Percentiles rank a stretch among this genome's conserved stretches.
These are phyloP conservation scores for Lampris incognitus DNA, from an alignment of 2,113 vertebrate genomes.

Conservation along the genomic window DNA sequence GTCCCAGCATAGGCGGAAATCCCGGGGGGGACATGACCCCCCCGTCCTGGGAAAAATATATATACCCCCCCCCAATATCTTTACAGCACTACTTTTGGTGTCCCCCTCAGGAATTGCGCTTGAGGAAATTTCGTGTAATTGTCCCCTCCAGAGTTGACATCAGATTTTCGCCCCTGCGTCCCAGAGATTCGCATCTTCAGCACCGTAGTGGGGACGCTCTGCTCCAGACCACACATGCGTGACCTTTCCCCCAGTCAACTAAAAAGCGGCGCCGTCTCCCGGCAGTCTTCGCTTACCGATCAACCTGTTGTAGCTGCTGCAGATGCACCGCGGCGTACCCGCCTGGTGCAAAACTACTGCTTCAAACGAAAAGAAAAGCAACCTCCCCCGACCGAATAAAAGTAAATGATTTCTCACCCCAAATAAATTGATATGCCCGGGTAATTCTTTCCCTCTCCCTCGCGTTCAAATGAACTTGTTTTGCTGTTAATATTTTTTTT, in stretches of 20 bases:
- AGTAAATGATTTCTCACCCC: slow-evolving; percentile 17
- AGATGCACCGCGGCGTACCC: not conserved
- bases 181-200: slow-evolving; percentile 46
- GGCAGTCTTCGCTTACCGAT: slow-evolving; percentile 23
- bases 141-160: too few species aligned
- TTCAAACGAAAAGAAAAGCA: slow-evolving; percentile 9
- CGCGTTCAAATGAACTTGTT: slow-evolving; percentile 47
- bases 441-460: slow-evolving; percentile 5
- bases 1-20: too few species aligned
- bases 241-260: slow-evolving; percentile 62
- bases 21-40: too few species aligned
- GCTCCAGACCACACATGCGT: slow-evolving; percentile 41
- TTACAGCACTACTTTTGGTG: too few species aligned
- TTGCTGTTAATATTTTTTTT: slow-evolving; percentile 5
- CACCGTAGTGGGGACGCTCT: slow-evolving; percentile 22
- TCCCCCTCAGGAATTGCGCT: too few species aligned
- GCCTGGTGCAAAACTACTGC: not conserved
- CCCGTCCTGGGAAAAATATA: too few species aligned
- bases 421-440: slow-evolving; percentile 23
- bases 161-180: not conserved
- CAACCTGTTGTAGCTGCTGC: slow-evolving; percentile 2
- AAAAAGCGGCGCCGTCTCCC: slow-evolving; percentile 34
- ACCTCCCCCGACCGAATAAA: not conserved
- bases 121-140: too few species aligned
- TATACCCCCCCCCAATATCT: too few species aligned